These are phyloP conservation scores for Sigmodon hispidus DNA, from an alignment of 2,113 vertebrate species.

Conservation along the genomic window DNA sequence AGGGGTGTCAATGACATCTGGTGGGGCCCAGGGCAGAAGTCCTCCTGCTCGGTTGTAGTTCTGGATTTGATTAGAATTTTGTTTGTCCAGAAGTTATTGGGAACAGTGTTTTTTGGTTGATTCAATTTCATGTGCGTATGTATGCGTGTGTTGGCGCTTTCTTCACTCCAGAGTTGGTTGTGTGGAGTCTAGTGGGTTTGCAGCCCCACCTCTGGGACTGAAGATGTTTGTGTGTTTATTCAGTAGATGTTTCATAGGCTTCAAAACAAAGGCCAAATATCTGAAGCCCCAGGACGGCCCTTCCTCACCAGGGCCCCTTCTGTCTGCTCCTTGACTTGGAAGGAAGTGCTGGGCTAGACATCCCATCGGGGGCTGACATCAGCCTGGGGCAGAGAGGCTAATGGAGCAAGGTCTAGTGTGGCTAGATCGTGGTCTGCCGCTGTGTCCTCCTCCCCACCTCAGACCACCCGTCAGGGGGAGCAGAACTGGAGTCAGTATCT, in stretches of 20 bases:
- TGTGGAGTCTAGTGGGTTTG: background rate
- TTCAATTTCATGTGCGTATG: slow-evolving; percentile 40
- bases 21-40: background rate
- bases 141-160: background rate
- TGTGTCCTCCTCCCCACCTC: background rate
- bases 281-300: background rate
- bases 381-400: background rate
- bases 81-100: slow-evolving; percentile 57
- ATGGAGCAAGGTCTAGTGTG: background rate
- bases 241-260: background rate
- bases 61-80: slow-evolving; percentile 71
- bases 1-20: background rate
- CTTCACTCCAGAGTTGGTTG: slow-evolving; percentile 19
- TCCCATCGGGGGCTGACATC: background rate
- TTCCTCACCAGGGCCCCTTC: background rate
- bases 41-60: background rate
- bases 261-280: background rate
- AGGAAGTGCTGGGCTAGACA: background rate
- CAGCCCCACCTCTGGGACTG: slow-evolving; percentile 43
- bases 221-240: background rate
- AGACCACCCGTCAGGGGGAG: background rate
- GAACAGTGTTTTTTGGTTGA: slow-evolving; percentile 40
- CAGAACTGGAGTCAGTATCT: background rate
- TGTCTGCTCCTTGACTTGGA: background rate
- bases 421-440: background rate